These are phyloP conservation scores for Toxotes jaculatrix DNA, from an alignment of 2,113 vertebrate genomes.

Conservation along the genomic window DNA sequence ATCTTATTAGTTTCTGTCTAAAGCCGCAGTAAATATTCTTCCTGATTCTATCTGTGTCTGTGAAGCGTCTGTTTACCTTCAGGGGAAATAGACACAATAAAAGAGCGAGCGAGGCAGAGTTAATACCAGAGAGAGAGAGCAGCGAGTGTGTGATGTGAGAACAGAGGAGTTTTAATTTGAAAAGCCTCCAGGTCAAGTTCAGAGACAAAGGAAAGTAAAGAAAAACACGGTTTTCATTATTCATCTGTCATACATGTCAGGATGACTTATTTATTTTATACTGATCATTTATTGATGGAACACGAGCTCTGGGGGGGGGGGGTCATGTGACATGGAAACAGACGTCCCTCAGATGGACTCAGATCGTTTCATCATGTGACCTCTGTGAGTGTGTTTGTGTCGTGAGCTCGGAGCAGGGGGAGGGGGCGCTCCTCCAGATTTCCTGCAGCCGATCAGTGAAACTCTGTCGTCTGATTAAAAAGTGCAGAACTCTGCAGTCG, in stretches of 20 bases:
- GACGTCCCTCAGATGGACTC: no score
- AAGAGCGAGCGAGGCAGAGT: background rate
- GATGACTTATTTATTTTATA: constrained; percentile 75
- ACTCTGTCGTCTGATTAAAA: background rate
- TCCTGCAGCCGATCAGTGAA: background rate
- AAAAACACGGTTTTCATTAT: constrained; percentile 80
- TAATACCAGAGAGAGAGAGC: background rate
- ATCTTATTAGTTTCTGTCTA: no score
- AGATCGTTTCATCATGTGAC: background rate
- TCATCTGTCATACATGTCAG: constrained; percentile 79
- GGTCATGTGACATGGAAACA: no score
- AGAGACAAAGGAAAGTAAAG: constrained; percentile 68
- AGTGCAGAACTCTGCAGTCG: background rate
- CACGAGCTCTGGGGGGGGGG: background rate
- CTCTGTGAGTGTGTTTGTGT: background rate
- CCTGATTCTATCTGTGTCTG: constrained; percentile 7
- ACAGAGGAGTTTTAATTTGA: constrained; percentile 68
- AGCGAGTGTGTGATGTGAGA: constrained; percentile 21
- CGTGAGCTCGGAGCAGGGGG: no score
- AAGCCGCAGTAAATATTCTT: no score
- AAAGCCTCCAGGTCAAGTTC: constrained; percentile 72
- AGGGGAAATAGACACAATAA: constrained; percentile 12
- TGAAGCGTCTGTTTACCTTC: constrained; percentile 21
- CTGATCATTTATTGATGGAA: constrained; percentile 74
- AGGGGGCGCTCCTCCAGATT: no score